phyloP scores from a whole-genome alignment of 2,888 invertebrate species.

The Peribatodes rhomboidaria region DNA sequence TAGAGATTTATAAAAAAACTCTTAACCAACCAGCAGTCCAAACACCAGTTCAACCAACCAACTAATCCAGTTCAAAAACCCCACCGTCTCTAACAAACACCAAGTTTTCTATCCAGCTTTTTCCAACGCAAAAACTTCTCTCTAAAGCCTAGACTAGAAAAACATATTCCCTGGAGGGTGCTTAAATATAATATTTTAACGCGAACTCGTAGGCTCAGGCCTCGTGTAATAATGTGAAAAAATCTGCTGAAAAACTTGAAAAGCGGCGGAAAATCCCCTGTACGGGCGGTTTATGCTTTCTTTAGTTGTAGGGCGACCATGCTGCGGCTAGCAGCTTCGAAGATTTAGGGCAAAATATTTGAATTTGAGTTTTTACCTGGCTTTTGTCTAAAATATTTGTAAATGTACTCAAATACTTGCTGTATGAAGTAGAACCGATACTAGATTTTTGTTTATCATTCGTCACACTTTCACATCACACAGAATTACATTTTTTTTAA shows the following conservation, averaged over 20 bases:
- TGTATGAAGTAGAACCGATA: no score
- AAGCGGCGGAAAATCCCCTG: slow-evolving; percentile 41
- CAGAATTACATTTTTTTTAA: no score
- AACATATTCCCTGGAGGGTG: slow-evolving; percentile 22
- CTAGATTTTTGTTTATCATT: no score
- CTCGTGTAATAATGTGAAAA: slow-evolving; percentile 42
- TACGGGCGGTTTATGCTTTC: slow-evolving; percentile 39
- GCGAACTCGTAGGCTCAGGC: slow-evolving; percentile 24
- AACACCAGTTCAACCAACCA: no score
- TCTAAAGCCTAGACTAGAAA: slow-evolving; percentile 32
- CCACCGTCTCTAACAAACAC: not conserved
- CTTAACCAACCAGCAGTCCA: no score
- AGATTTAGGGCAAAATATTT: not conserved
- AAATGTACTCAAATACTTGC: no score
- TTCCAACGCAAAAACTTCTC: slow-evolving; percentile 7
- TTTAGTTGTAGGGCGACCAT: slow-evolving; percentile 32
- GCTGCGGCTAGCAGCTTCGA: not conserved
- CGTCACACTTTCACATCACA: no score
- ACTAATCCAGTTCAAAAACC: not conserved
- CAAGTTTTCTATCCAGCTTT: slow-evolving; percentile 3
- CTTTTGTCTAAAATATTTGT: no score
- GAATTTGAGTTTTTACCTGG: no score
- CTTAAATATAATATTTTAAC: slow-evolving; percentile 31
- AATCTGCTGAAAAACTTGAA: slow-evolving; percentile 44
- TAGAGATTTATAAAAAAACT: no score